Base-by-base conservation (phyloP, 2,888 invertebrate genomes). In the Siphonodentalium dalli region DNA sequence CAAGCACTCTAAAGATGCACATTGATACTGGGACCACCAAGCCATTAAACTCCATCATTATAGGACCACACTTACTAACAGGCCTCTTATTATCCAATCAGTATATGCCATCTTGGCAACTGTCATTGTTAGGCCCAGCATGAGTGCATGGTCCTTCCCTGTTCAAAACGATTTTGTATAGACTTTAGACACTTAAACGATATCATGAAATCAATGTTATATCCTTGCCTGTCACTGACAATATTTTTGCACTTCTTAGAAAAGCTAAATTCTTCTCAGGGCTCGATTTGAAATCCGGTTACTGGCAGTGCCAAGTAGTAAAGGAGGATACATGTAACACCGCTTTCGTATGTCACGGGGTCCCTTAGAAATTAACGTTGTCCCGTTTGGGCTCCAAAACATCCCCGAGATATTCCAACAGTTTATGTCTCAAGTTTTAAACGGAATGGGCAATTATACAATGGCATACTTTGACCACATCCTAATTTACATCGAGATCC, bases 391-490 rank as follows among this genome's bases (percentile, higher is more conserved):
- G 3, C 18, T 42, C 18, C 13, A 9, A 9, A 42, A 49, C 34
- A 42, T 27, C 2, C 41, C 42, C 7, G 7, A 29, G 5, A 20
- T 42, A 13, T 50, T 50, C 34, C 27, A 23, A 27, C 13, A 24
- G 9, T n/a, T 48, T 6, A 40, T 48, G 39, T 13, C 21, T n/a
- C 26, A 26, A 9, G 48, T 40, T 11, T 28, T 48, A 2, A 31
- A 48, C 13, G 48, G 18, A 13, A 27, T 24, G 3, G 46, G 41
- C 11, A 21, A 27, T 5, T 53, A 41, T 41, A 47, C 46, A 2
- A 41, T 46, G 2, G 43, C 48, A 23, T 54, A 54, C 28, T 5
- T 54, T 6, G 54, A 54, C 34, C 49, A 58, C 23, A 44, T 54
- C 9, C 9, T 58, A 1, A 54, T 58, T n/a, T 58, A 20, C 8